Conservation (phyloP, 2,113 vertebrate species). For the Isichthys henryi region DNA sequence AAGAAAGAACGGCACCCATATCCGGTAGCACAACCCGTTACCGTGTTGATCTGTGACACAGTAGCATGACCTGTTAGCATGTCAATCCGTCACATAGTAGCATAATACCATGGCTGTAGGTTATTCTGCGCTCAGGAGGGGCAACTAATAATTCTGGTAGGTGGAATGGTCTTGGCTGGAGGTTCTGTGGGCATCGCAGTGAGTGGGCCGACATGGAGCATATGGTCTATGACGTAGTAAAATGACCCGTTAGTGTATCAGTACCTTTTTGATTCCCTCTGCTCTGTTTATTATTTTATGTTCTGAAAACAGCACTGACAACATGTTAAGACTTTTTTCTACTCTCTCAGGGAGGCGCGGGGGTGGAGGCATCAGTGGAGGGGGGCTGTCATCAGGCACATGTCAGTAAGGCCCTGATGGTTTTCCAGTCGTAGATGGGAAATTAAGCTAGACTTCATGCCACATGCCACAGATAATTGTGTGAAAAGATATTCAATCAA, state of each 20-base stretch:
- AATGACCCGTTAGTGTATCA: neutral
- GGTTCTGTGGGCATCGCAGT: neutral
- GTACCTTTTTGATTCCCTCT: neutral
- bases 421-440: conserved; percentile 22
- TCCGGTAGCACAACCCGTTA: neutral
- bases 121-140: neutral
- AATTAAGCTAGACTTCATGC: conserved; percentile 25
- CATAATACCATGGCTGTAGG: neutral
- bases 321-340: neutral
- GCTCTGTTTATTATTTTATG: neutral
- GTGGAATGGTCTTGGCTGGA: neutral
- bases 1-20: neutral
- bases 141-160: neutral
- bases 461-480: conserved; percentile 24
- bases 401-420: conserved; percentile 25
- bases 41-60: neutral
- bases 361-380: neutral
- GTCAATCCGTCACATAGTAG: neutral
- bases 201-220: neutral
- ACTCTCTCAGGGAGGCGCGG: neutral
- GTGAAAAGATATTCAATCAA: conserved; percentile 24
- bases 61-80: neutral
- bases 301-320: neutral
- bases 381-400: neutral
- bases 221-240: neutral